Conservation (phyloP, 1,140 invertebrate species). For the Lucilia sericata region DNA sequence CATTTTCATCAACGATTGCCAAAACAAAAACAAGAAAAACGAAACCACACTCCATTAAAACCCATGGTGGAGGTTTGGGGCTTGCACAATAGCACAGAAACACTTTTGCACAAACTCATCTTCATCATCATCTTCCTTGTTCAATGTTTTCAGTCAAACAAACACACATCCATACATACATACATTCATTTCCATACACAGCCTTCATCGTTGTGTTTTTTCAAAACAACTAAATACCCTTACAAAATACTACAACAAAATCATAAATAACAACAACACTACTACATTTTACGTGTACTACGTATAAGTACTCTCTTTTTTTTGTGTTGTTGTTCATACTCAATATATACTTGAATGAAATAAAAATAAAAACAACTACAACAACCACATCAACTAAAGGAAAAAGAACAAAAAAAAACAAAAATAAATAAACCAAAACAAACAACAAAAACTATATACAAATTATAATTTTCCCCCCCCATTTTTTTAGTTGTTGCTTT, state of each 20-base stretch:
- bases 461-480: neutral
- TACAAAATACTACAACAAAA: slow-evolving; percentile 50
- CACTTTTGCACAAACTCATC: neutral
- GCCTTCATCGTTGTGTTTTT: slow-evolving; percentile 2
- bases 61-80: too few species aligned
- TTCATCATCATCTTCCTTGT: neutral
- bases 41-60: neutral
- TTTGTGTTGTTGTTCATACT: neutral
- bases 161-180: neutral
- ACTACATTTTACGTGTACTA: neutral
- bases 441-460: neutral
- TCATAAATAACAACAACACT: slow-evolving; percentile 14
- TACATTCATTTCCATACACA: neutral
- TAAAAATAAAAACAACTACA: slow-evolving; percentile 32
- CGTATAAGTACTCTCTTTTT: neutral
- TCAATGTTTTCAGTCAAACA: neutral
- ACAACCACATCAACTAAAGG: slow-evolving; percentile 48
- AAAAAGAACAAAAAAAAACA: slow-evolving; percentile 32
- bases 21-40: slow-evolving; percentile 21
- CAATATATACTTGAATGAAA: slow-evolving; percentile 32
- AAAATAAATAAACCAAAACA: too few species aligned
- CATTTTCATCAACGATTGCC: slow-evolving; percentile 19
- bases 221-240: slow-evolving; percentile 52
- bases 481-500: neutral
- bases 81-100: too few species aligned